Evolutionary conservation across 2,113 vertebrate species (phyloP).

Genomic region (Patagioenas fasciata): DNA sequence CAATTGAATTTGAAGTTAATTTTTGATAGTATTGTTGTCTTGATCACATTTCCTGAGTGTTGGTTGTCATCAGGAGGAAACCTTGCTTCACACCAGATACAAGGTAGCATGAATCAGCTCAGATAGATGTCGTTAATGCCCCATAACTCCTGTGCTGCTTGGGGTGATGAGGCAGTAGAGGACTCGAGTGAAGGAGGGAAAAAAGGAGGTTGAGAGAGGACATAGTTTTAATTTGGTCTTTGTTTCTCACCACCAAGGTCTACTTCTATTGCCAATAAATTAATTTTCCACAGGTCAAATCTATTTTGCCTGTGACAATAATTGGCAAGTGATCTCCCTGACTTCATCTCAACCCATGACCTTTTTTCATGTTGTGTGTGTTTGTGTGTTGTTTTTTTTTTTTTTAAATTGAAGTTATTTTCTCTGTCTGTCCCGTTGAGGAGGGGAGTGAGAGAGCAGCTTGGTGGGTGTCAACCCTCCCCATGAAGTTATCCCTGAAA

Average conservation of each 20-base stretch:
- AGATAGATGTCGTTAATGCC: background rate
- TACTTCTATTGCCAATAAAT: background rate
- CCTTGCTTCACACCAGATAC: background rate
- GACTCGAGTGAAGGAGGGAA: background rate
- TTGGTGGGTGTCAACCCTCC: background rate
- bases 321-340: background rate
- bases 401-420: background rate
- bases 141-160: fast-evolving
- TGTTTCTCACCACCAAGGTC: background rate
- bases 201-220: fast-evolving
- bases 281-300: background rate
- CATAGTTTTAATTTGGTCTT: background rate
- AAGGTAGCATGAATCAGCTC: background rate
- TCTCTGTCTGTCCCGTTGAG: background rate
- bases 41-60: background rate
- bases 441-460: background rate
- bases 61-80: background rate
- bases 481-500: background rate
- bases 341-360: background rate
- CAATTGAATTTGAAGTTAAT: conserved; percentile 16
- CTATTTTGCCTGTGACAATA: background rate
- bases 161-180: background rate
- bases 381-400: too few relatives aligned
- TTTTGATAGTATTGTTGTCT: background rate
- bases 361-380: too few relatives aligned